Conservation (phyloP, 2,797 vertebrate species). For the Myotis myotis region DNA sequence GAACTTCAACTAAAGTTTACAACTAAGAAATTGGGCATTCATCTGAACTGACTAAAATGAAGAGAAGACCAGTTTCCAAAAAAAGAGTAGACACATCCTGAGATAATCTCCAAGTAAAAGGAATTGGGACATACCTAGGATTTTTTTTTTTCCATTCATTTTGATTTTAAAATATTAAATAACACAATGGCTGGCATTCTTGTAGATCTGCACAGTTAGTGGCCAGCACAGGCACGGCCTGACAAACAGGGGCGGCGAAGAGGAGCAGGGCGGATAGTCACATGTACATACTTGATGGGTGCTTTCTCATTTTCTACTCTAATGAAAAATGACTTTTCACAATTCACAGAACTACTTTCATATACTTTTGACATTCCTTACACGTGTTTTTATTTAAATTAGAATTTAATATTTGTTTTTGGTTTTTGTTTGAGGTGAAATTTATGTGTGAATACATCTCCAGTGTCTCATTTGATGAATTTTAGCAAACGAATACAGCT, state of each 20-base stretch:
- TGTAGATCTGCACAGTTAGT: neutral
- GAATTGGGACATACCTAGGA: neutral
- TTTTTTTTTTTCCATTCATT: neutral
- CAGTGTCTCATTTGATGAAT: neutral
- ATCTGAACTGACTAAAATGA: neutral
- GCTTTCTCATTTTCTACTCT: neutral
- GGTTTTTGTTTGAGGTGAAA: neutral
- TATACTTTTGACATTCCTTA: neutral
- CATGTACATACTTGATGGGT: neutral
- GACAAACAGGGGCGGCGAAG: neutral
- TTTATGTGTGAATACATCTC: neutral
- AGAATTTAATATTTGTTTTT: neutral
- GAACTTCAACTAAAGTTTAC: neutral
- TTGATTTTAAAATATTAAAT: neutral
- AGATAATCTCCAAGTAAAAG: neutral
- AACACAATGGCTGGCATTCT: neutral
- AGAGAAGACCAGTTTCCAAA: conserved; percentile 8
- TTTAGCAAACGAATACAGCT: neutral
- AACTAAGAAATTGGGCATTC: neutral
- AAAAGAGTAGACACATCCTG: neutral
- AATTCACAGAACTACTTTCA: conserved; percentile 28
- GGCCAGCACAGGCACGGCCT: neutral
- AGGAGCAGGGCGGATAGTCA: neutral
- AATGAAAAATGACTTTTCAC: neutral
- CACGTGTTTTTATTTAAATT: neutral